phyloP scores from a whole-genome alignment of 2,888 invertebrate genomes.

The Byasa hedistus region DNA sequence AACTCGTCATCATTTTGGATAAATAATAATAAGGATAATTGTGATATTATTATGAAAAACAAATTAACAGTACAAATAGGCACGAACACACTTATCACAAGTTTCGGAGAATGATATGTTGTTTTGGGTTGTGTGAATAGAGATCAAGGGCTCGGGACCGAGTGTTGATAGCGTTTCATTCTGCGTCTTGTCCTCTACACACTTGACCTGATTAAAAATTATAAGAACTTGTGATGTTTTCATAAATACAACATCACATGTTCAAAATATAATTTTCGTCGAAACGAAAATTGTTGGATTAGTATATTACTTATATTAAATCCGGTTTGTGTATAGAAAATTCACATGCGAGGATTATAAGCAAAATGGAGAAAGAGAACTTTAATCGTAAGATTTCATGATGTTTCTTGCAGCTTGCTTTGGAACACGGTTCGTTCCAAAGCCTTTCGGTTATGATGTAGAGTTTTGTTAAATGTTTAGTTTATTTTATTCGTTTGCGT shows the following conservation, averaged over 20 bases:
- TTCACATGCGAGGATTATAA: too few relatives aligned
- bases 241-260: neutral
- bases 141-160: conserved; percentile 28
- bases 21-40: conserved; percentile 21
- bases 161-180: conserved; percentile 12
- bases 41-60: conserved; percentile 8
- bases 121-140: conserved; percentile 23
- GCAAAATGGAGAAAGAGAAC: too few relatives aligned
- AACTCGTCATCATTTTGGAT: neutral
- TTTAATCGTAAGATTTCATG: too few relatives aligned
- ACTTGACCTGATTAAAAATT: conserved; percentile 8
- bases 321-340: too few relatives aligned
- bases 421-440: too few relatives aligned
- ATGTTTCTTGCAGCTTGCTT: too few relatives aligned
- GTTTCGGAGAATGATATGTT: conserved; percentile 30
- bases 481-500: too few relatives aligned
- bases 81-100: conserved; percentile 12
- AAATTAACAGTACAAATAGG: neutral
- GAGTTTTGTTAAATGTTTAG: too few relatives aligned
- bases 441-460: too few relatives aligned
- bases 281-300: too few relatives aligned
- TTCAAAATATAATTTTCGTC: too few relatives aligned
- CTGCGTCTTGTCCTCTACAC: conserved; percentile 7
- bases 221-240: neutral
- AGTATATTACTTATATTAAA: too few relatives aligned